These are phyloP conservation scores for Alfaro cultratus DNA, from an alignment of 2,797 vertebrate genomes.

Conservation along the genomic window DNA sequence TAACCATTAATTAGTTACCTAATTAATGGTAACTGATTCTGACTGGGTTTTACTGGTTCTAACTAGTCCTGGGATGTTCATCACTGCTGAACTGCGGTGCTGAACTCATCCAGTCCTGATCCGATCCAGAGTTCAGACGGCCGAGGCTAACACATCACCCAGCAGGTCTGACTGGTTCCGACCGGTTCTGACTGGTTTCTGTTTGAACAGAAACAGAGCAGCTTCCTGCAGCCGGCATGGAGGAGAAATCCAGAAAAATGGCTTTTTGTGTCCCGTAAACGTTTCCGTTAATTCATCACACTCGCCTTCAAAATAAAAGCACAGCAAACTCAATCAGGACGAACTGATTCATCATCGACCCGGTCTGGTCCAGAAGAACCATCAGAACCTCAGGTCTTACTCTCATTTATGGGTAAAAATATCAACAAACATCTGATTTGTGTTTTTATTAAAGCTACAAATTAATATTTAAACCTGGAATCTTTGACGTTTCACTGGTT, in stretches of 20 bases:
- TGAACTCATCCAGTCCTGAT: background rate
- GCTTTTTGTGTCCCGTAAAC: background rate
- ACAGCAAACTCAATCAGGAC: background rate
- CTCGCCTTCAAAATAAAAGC: background rate
- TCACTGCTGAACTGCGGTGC: background rate
- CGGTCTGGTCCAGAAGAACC: background rate
- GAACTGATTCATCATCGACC: background rate
- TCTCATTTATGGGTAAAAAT: too few species aligned
- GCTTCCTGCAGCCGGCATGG: background rate
- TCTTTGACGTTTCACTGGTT: too few species aligned
- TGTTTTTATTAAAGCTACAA: too few species aligned
- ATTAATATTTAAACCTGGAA: too few species aligned
- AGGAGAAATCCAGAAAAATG: background rate
- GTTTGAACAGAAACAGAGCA: constrained; percentile 9
- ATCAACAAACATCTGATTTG: too few species aligned
- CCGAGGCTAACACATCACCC: too few species aligned
- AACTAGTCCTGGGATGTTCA: background rate
- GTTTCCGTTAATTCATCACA: too few species aligned
- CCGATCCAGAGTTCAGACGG: background rate
- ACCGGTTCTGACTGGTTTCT: constrained; percentile 17
- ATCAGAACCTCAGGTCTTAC: too few species aligned
- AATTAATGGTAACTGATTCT: background rate
- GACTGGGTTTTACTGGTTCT: background rate
- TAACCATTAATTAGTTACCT: too few species aligned
- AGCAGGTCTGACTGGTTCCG: constrained; percentile 27